Percentiles rank a stretch among this genome's conserved stretches.
These are phyloP conservation scores for Ptychochromis oligacanthus DNA, from an alignment of 2,113 vertebrate genomes.

Conservation along the genomic window DNA sequence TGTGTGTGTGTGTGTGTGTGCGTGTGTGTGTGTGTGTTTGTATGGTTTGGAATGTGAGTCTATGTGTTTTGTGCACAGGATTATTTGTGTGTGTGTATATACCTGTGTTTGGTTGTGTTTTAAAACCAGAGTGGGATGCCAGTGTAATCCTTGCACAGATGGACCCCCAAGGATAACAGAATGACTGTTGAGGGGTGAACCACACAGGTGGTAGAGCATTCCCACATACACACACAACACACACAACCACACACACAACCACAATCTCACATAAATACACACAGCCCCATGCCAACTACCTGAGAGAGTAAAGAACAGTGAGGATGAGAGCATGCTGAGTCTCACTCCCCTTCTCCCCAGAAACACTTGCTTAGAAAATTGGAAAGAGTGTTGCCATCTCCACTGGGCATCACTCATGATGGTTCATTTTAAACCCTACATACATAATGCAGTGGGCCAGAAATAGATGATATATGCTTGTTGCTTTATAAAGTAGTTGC, in stretches of 20 bases:
- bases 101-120: conserved; percentile 55
- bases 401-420: conserved; percentile 42
- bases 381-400: conserved; percentile 52
- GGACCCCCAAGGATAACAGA: conserved; percentile 71
- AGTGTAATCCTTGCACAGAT: conserved; percentile 72
- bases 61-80: neutral
- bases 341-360: conserved; percentile 40
- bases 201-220: conserved; percentile 26
- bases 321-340: conserved; percentile 57
- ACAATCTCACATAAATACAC: neutral
- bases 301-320: conserved; percentile 58
- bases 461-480: neutral
- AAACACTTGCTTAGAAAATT: conserved; percentile 67
- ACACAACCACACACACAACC: neutral
- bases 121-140: conserved; percentile 71
- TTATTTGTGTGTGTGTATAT: conserved; percentile 9
- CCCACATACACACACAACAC: conserved; percentile 18
- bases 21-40: conserved; percentile 30
- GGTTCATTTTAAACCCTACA: conserved; percentile 38
- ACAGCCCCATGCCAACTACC: conserved; percentile 53
- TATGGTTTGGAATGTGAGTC: conserved; percentile 30
- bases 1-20: conserved; percentile 24
- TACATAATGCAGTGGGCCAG: conserved; percentile 13
- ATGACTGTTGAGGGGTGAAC: conserved; percentile 64
- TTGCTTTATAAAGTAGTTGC: neutral